Conservation (phyloP, 2,797 vertebrate species). For the Pangasius mekongensis region DNA sequence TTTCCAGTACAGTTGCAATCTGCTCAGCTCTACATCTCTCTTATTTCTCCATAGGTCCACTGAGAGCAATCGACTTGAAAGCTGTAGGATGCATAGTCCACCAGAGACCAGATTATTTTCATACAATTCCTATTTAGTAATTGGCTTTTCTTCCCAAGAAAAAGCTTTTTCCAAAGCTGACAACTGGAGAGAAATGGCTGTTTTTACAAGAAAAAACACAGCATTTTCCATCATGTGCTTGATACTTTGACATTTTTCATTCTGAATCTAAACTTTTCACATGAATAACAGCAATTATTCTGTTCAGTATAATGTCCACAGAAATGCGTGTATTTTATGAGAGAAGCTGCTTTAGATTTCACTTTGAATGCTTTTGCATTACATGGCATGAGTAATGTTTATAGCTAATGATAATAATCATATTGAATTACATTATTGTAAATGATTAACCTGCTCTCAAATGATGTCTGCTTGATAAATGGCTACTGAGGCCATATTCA, state of each 20-base stretch:
- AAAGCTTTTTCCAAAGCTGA: not conserved
- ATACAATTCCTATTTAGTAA: conserved; percentile 52
- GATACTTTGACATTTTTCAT: not conserved
- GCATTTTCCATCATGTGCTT: conserved; percentile 6
- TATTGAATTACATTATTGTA: conserved; percentile 49
- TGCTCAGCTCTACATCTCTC: not conserved
- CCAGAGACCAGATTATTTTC: conserved; percentile 52
- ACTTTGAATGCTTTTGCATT: conserved; percentile 9
- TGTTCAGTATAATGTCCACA: not conserved
- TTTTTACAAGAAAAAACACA: not conserved
- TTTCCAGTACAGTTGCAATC: not conserved
- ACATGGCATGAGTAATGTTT: conserved; percentile 29
- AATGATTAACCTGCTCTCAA: conserved; percentile 48
- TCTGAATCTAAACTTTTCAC: not conserved
- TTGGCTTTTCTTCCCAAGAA: conserved; percentile 43
- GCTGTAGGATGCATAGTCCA: conserved; percentile 47
- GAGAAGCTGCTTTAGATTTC: not conserved
- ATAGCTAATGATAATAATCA: conserved; percentile 45
- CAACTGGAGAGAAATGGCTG: not conserved
- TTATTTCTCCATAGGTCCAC: conserved; percentile 38
- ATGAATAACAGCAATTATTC: not conserved
- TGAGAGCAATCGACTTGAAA: conserved; percentile 54
- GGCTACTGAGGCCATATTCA: conserved; percentile 35
- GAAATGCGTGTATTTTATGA: not conserved
- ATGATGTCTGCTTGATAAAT: conserved; percentile 50